Conservation (phyloP, 1,140 invertebrate genomes). For the Zophobas atratus region DNA sequence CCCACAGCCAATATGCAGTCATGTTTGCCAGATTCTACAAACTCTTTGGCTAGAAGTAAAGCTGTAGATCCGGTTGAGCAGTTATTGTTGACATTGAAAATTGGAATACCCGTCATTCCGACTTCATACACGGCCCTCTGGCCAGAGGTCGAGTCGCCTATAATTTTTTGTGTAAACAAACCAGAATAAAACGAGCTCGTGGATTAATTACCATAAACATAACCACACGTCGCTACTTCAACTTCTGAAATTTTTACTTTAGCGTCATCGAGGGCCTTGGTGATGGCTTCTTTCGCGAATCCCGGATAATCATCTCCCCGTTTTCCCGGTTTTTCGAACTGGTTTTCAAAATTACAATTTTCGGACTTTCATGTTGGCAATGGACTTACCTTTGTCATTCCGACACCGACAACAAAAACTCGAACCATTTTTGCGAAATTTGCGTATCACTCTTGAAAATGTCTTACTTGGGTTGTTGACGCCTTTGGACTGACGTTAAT, state of each 20-base stretch:
- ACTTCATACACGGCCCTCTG: slow-evolving; percentile 95
- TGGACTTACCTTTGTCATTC: slow-evolving; percentile 91
- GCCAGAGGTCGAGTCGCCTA: slow-evolving; percentile 95
- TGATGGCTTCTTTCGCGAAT: slow-evolving; percentile 94
- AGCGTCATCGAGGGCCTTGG: slow-evolving; percentile 91
- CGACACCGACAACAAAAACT: slow-evolving; percentile 96
- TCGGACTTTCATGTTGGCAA: neutral
- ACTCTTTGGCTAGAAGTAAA: slow-evolving; percentile 90
- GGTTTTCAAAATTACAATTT: slow-evolving; percentile 8
- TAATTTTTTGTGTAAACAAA: neutral
- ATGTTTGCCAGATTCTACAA: slow-evolving; percentile 87
- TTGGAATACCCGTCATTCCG: slow-evolving; percentile 96
- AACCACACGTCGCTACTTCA: slow-evolving; percentile 93
- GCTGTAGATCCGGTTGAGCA: slow-evolving; percentile 97
- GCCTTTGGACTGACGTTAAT: neutral
- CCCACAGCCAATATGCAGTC: slow-evolving; percentile 95
- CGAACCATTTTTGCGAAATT: slow-evolving; percentile 64
- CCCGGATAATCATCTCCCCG: slow-evolving; percentile 91
- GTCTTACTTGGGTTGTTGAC: neutral
- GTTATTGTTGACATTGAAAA: slow-evolving; percentile 99
- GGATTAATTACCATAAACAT: slow-evolving; percentile 86
- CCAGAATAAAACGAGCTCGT: too few species aligned
- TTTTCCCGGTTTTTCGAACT: slow-evolving; percentile 90
- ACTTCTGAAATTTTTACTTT: slow-evolving; percentile 85
- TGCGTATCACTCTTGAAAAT: neutral